Evolutionary conservation across 2,113 vertebrate species (phyloP).

Genomic region (Jaculus jaculus): DNA sequence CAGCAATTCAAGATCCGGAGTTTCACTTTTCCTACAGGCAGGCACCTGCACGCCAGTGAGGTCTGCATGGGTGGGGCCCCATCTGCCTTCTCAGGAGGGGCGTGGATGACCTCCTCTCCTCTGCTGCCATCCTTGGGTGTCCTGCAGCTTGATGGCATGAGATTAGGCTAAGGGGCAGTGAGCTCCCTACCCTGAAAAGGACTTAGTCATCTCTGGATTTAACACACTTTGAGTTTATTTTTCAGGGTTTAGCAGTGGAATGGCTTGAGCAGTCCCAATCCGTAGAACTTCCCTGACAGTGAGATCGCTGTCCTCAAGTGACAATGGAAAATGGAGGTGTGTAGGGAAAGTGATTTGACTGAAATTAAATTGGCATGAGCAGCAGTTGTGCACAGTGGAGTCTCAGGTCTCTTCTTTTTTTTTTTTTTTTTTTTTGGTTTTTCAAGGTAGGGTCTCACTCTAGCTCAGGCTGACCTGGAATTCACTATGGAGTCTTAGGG

Average conservation of each 20-base stretch:
- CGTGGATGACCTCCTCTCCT: background rate
- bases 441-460: too few species aligned
- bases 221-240: background rate
- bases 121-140: background rate
- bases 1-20: background rate
- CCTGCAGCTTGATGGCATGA: background rate
- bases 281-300: background rate
- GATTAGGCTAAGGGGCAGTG: background rate
- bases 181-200: background rate
- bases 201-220: background rate
- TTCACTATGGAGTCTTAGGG: too few species aligned
- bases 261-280: background rate
- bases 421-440: too few species aligned
- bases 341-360: background rate
- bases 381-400: background rate
- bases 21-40: constrained; percentile 30
- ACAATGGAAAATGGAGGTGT: background rate
- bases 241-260: background rate
- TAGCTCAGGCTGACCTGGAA: too few species aligned
- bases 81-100: background rate
- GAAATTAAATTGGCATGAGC: background rate
- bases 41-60: constrained; percentile 24
- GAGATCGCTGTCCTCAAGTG: background rate
- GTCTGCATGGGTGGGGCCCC: background rate
- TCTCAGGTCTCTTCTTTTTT: background rate